Evolutionary conservation across 1,140 invertebrate genomes (phyloP), one percentile per base, ranked within the genome.

Genomic region (Contarinia nasturtii): DNA sequence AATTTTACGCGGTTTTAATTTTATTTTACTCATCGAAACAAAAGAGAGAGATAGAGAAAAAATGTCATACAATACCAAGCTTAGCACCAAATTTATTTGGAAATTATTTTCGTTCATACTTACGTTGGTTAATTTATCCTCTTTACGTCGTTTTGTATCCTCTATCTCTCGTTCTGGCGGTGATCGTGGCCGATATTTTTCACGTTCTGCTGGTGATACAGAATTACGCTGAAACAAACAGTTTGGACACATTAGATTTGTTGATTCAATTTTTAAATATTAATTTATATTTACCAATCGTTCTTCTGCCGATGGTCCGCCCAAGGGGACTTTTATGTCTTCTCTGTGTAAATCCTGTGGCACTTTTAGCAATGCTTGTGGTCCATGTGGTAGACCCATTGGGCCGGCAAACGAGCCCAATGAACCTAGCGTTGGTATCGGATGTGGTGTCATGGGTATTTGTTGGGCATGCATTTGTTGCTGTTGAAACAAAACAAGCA

Each of bases 161-260:
- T 82, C 61, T 53, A 69, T 63, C 65, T 82, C 72, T 51, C 71
- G 67, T 65, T 82, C 72, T 60, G 69, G 65, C 52, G 80, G 66
- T 55, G 79, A 77, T 44, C 77, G 67, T 61, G 80, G 65, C 61
- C 76, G 73, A 66, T 88, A 89, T 63, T 90, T 90, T 59, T 91
- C 86, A 51, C 86, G 71, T 57, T 92, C 87, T 44, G 80, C 84
- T 1, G 88, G 88, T 1, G 87, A 92, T 62, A 92, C 85, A 47
- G 88, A 92, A 59, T 81, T 75, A 50, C 76, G 69, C 73, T 76
- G 56, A 34, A 64, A 59, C 21, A 20, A 21, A 7, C 27, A 27
- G 10, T n/a, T n/a, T n/a, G n/a, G n/a, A n/a, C n/a, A n/a, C n/a
- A n/a, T n/a, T n/a, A n/a, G n/a, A n/a, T n/a, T n/a, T n/a, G n/a